A percentile compares a stretch with the other conserved stretches of the same genome.
Evolutionary conservation across 2,113 vertebrate genomes (phyloP).

Genomic region (Microtus montanus): DNA sequence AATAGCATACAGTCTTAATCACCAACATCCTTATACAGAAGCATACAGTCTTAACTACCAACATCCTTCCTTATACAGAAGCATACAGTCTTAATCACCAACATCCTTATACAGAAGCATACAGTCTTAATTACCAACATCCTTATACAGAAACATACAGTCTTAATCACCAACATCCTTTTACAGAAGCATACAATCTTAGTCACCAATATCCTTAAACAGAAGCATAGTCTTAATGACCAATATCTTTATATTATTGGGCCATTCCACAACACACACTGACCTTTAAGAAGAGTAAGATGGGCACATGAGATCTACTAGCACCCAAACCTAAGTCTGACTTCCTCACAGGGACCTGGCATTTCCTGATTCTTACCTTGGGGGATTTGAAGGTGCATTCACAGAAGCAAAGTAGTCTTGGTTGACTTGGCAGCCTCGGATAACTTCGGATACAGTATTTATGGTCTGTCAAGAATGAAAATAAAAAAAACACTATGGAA

Average conservation of each 20-base stretch:
- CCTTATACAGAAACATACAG: not conserved
- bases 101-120: too few relatives aligned
- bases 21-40: too few relatives aligned
- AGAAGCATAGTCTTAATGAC: not conserved
- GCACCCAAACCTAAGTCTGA: not conserved
- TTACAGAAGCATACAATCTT: not conserved
- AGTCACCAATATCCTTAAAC: too few relatives aligned
- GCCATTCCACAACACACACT: not conserved
- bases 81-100: too few relatives aligned
- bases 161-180: not conserved
- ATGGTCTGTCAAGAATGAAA: constrained; percentile 89
- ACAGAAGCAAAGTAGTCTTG: constrained; percentile 99
- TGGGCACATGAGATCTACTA: not conserved
- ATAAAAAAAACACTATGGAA: constrained; percentile 42
- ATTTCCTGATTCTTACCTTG: constrained; percentile 87
- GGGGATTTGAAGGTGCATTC: constrained; percentile 97
- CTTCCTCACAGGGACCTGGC: not conserved
- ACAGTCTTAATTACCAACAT: too few relatives aligned
- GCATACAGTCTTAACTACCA: too few relatives aligned
- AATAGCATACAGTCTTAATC: not conserved
- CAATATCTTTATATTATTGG: not conserved
- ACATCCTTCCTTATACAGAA: too few relatives aligned
- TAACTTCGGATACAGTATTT: constrained; percentile 99
- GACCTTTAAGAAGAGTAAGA: constrained; percentile 19
- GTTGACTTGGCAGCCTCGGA: constrained; percentile 96